Conservation (phyloP, 2,888 invertebrate species). For the Marasmarcha lunaedactyla region DNA sequence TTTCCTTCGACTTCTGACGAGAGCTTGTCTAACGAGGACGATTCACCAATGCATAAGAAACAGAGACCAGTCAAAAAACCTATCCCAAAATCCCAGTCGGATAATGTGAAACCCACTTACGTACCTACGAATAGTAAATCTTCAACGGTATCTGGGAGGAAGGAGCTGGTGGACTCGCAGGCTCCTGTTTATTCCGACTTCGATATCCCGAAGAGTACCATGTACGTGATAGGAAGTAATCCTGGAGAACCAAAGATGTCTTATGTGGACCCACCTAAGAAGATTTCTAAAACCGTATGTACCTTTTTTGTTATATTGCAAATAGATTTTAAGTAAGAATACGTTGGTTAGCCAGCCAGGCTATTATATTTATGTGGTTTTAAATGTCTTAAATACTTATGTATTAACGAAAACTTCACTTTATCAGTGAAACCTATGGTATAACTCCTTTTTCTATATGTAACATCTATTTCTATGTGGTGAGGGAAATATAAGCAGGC, state of each 20-base stretch:
- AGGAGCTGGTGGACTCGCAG: constrained; percentile 35
- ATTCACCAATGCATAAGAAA: constrained; percentile 31
- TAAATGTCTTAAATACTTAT: too few species aligned
- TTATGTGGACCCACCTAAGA: constrained; percentile 54
- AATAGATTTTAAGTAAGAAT: too few species aligned
- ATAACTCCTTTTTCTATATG: too few species aligned
- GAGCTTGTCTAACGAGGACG: constrained; percentile 53
- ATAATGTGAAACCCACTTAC: constrained; percentile 34
- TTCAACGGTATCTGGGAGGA: constrained; percentile 39
- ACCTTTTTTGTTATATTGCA: neutral
- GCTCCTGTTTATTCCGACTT: constrained; percentile 47
- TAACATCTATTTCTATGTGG: too few species aligned
- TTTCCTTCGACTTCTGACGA: constrained; percentile 64
- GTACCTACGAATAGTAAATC: constrained; percentile 57
- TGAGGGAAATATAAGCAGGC: too few species aligned
- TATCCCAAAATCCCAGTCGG: constrained; percentile 24
- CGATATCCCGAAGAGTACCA: constrained; percentile 55
- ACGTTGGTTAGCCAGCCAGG: too few species aligned
- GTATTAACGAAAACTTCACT: too few species aligned
- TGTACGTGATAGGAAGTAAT: constrained; percentile 57
- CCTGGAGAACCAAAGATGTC: constrained; percentile 62
- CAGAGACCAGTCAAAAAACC: constrained; percentile 30
- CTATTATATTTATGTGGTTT: too few species aligned
- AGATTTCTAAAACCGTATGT: constrained; percentile 56
- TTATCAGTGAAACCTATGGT: too few species aligned